phyloP scores from a whole-genome alignment of 2,113 vertebrate genomes.

The Leucopsar rothschildi region DNA sequence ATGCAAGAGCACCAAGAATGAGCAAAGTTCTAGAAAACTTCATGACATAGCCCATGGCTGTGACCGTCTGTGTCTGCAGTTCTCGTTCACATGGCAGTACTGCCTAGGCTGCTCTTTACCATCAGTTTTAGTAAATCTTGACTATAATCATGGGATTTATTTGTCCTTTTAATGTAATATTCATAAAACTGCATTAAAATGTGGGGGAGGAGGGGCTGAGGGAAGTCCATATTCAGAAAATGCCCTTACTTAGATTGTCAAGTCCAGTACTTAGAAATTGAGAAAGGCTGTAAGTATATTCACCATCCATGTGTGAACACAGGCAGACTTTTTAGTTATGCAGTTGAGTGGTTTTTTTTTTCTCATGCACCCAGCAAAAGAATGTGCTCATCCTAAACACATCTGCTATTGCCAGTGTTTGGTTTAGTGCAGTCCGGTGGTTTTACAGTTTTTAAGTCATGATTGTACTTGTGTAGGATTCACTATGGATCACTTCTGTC shows the following conservation, averaged over 20 bases:
- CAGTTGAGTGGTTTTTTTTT: background rate
- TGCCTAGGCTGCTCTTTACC: background rate
- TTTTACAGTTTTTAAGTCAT: background rate
- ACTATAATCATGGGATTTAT: fast-evolving
- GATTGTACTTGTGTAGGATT: background rate
- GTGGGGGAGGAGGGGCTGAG: background rate
- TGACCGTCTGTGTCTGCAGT: background rate
- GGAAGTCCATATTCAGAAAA: background rate
- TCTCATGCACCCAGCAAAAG: background rate
- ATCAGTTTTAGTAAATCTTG: background rate
- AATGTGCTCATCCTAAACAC: background rate
- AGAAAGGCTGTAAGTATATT: background rate
- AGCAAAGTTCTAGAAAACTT: background rate
- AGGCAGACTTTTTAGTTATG: background rate
- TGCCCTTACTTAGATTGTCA: background rate
- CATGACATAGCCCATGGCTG: background rate
- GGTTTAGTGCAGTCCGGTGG: background rate
- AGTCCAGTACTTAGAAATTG: background rate
- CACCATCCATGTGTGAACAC: background rate
- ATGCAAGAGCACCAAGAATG: background rate
- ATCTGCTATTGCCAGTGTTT: background rate
- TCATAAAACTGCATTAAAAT: background rate
- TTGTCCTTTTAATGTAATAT: background rate
- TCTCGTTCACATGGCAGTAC: background rate
- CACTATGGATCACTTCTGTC: background rate